phyloP scores from a whole-genome alignment of 2,113 vertebrate genomes.

The Ornithorhynchus anatinus region DNA sequence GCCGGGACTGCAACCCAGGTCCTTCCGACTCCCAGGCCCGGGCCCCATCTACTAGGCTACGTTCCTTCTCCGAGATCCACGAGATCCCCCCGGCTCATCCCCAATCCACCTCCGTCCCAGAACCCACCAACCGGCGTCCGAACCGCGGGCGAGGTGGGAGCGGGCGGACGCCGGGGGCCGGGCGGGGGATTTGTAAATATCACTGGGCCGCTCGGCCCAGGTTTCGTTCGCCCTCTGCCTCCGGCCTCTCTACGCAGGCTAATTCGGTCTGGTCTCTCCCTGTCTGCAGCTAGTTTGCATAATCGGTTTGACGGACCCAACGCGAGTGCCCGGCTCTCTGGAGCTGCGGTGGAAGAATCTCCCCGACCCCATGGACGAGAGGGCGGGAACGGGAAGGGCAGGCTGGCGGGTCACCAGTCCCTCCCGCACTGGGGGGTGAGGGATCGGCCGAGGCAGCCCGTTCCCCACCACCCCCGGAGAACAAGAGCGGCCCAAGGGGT shows the following conservation, averaged over 20 bases:
- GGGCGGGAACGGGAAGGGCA: no score
- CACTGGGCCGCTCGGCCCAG: conserved; percentile 45
- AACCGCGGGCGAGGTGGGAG: background rate
- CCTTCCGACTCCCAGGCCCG: no score
- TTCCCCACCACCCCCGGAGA: no score
- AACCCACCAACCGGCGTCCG: background rate
- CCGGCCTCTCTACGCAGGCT: conserved; percentile 56
- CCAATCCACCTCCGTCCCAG: background rate
- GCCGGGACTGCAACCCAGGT: no score
- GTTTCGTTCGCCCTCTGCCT: conserved; percentile 59
- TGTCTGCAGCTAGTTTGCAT: conserved; percentile 75
- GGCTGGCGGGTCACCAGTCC: no score
- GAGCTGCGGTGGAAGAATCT: conserved; percentile 66
- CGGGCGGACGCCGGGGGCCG: conserved; percentile 36
- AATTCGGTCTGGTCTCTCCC: conserved; percentile 63
- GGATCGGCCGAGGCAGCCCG: no score
- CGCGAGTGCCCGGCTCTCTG: conserved; percentile 33
- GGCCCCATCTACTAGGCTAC: no score
- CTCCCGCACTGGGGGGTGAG: no score
- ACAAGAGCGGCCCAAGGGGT: no score
- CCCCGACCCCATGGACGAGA: conserved; percentile 43
- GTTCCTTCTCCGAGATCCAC: no score
- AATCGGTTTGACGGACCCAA: conserved; percentile 83
- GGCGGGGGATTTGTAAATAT: conserved; percentile 49
- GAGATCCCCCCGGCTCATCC: conserved; percentile 4